A percentile compares a stretch with the other conserved stretches of the same genome.
Evolutionary conservation across 2,113 vertebrate genomes (phyloP).

Genomic region (Lophotis ruficrista): DNA sequence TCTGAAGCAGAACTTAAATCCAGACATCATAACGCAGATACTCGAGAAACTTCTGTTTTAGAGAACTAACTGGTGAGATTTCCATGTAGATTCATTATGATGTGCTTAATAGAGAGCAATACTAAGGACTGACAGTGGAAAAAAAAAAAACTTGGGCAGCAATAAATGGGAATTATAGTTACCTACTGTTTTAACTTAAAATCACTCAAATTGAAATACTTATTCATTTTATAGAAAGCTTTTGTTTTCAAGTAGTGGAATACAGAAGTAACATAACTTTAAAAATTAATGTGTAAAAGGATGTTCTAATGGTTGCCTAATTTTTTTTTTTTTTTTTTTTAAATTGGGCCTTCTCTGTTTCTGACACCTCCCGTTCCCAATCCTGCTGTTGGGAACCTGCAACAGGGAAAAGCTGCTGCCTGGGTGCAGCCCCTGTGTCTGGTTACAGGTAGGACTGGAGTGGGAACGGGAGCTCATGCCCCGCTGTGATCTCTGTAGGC

Average conservation of each 20-base stretch:
- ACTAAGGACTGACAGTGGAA: neutral
- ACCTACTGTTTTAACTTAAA: neutral
- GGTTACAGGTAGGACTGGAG: neutral
- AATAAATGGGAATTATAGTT: neutral
- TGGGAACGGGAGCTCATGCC: rapidly evolving
- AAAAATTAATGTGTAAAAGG: neutral
- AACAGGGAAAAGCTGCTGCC: neutral
- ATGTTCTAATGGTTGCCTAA: neutral
- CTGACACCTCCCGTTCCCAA: rapidly evolving
- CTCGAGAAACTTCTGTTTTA: neutral
- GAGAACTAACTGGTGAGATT: neutral
- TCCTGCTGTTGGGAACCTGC: too few relatives aligned
- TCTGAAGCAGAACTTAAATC: neutral
- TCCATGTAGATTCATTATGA: neutral
- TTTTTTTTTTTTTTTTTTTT: neutral
- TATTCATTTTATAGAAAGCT: neutral
- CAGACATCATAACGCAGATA: neutral
- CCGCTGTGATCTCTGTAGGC: neutral
- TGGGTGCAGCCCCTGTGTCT: neutral
- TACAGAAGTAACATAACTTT: neutral
- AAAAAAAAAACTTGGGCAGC: neutral
- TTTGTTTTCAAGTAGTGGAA: neutral
- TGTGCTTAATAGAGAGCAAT: neutral
- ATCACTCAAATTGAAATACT: neutral
- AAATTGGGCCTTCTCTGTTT: neutral